Conservation (phyloP, 2,113 vertebrate genomes). For the Microtus ochrogaster region DNA sequence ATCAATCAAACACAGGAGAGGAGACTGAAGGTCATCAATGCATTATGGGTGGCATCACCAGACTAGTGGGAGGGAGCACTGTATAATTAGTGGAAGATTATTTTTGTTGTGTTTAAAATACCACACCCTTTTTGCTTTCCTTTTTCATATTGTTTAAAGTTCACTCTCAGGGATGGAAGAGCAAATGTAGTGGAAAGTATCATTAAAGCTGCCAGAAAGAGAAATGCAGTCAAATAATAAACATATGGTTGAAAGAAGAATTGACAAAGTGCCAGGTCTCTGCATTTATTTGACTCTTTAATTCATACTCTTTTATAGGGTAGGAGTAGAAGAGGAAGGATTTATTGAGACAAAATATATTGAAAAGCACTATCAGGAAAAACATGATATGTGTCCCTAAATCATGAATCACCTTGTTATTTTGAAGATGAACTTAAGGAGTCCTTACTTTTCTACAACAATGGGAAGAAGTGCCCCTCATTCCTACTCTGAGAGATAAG, state of each 20-base stretch:
- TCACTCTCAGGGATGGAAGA: background rate
- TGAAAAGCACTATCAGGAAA: background rate
- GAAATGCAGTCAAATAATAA: background rate
- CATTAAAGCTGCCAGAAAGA: background rate
- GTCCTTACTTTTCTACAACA: background rate
- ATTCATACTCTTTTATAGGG: background rate
- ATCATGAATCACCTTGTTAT: background rate
- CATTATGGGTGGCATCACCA: background rate
- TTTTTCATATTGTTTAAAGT: background rate
- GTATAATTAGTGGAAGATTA: background rate
- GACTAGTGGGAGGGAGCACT: background rate
- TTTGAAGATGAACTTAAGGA: background rate
- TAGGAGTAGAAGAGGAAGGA: background rate
- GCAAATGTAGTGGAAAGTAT: background rate
- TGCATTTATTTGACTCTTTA: background rate
- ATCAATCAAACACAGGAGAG: constrained; percentile 4
- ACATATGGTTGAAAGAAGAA: constrained; percentile 11
- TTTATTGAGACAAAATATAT: background rate
- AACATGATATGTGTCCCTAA: background rate
- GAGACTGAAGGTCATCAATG: background rate
- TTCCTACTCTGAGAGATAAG: background rate
- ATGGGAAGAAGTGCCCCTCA: background rate
- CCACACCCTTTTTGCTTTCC: background rate
- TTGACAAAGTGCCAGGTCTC: background rate
- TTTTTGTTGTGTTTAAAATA: background rate